Percentiles rank a stretch among this genome's conserved stretches.
These are phyloP conservation scores for Pithys albifrons DNA, from an alignment of 2,113 vertebrate genomes.

Conservation along the genomic window DNA sequence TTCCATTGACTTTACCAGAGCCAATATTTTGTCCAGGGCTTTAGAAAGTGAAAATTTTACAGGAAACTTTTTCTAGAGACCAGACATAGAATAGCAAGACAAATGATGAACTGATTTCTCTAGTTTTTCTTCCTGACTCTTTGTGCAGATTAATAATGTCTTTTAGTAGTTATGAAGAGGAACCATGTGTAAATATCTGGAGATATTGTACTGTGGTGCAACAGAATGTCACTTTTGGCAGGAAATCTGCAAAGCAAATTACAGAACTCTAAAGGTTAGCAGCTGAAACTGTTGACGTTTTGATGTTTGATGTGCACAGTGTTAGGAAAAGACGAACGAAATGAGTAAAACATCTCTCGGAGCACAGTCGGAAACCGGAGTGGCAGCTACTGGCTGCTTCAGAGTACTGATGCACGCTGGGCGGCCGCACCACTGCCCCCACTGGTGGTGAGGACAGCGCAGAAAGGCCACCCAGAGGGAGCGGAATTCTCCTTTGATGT, in stretches of 20 bases:
- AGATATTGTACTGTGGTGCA: not conserved
- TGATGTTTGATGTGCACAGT: constrained; percentile 11
- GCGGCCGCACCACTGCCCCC: not conserved
- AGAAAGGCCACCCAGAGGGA: constrained; percentile 53
- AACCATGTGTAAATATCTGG: not conserved
- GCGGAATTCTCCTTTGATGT: constrained; percentile 55
- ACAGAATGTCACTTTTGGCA: not conserved
- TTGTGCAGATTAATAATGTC: not conserved
- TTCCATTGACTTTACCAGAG: not conserved
- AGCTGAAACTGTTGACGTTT: constrained; percentile 46
- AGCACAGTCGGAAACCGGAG: not conserved
- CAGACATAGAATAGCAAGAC: not conserved
- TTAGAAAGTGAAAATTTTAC: not conserved
- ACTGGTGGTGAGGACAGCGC: not conserved
- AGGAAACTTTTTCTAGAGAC: not conserved
- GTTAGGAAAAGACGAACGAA: constrained; percentile 49
- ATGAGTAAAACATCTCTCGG: constrained; percentile 32
- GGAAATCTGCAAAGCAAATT: constrained; percentile 3
- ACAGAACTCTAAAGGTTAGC: constrained; percentile 32
- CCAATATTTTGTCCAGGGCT: not conserved
- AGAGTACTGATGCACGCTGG: not conserved
- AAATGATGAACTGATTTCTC: not conserved
- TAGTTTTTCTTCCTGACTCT: not conserved
- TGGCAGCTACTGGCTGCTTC: not conserved
- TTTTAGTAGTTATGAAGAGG: not conserved